Base-by-base conservation (phyloP, 2,888 invertebrate species). In the Epinotia demarniana region DNA sequence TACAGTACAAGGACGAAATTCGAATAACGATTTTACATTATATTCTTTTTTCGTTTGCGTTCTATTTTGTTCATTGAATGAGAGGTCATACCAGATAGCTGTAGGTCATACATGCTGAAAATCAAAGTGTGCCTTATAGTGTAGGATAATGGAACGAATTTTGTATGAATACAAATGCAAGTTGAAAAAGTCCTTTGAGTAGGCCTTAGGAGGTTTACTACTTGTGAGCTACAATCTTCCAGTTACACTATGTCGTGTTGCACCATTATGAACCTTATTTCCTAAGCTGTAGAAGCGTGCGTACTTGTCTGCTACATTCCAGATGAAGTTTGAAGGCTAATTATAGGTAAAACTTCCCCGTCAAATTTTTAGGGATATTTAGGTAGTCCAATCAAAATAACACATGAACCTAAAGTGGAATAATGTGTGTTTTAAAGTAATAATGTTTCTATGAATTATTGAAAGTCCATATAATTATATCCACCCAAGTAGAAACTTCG, bases 301-400 rank as follows among this genome's bases (percentile, higher is more conserved):
- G 16, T 19, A 57, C 27, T 23, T 18, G 49, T 49, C 3, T 33
- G 19, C 43, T 55, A 68, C 68, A 73, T 73, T 73, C 61, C 68
- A 69, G 23, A 62, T 64, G 13, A 18, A 61, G 23, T 73, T 73
- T 67, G 53, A 62, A 61, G 19, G 61, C 33, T 53, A 49, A 58
- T n/a, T n/a, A 63, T 46, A 73, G 61, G 66, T 43, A 33, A 49
- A 53, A 61, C 1, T 66, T 61, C 33, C 61, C 27, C 53, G n/a
- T 43, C 39, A 16, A 23, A 43, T 2, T 12, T 27, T 8, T 12
- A n/a, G n/a, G n/a, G 8, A 53, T 53, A 6, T 9, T 68, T 39
- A 19, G 16, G 19, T 0, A 63, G 19, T 63, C 63, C 63, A 63
- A 46, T 46, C 63, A 6, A 57, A 57, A 57, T 57, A 57, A 18